Evolutionary conservation across 2,888 invertebrate genomes (phyloP).

Genomic region (Athrips mouffetella): DNA sequence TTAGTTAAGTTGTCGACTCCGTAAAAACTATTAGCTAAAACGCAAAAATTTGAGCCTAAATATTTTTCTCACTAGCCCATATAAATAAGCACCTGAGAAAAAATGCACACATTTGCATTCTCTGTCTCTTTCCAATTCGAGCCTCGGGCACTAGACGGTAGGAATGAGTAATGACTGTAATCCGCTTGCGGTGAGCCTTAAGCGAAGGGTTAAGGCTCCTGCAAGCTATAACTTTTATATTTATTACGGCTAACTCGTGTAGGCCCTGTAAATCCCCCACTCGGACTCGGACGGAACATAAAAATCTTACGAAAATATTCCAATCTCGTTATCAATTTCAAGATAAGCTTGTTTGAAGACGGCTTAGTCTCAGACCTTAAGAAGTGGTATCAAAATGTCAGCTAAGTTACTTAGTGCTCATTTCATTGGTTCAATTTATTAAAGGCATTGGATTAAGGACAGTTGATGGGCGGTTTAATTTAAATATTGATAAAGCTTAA

Average conservation of each 20-base stretch:
- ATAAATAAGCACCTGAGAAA: slow-evolving; percentile 45
- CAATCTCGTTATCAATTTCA: slow-evolving; percentile 11
- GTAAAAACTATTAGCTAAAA: neutral
- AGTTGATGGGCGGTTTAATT: neutral
- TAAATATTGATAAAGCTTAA: no score
- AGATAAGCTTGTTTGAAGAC: slow-evolving; percentile 8
- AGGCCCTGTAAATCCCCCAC: slow-evolving; percentile 46
- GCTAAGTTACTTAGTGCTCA: slow-evolving; percentile 6
- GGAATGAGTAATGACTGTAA: slow-evolving; percentile 74
- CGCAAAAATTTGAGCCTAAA: slow-evolving; percentile 2
- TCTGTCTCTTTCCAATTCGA: slow-evolving; percentile 40
- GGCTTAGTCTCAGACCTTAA: slow-evolving; percentile 1
- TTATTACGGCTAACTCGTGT: slow-evolving; percentile 61
- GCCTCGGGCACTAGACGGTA: slow-evolving; percentile 65
- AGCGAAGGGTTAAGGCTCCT: slow-evolving; percentile 72
- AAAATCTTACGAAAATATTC: slow-evolving; percentile 34
- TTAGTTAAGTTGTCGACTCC: no score
- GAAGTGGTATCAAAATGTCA: slow-evolving; percentile 5
- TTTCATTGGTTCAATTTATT: slow-evolving; percentile 6
- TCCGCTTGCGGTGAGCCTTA: slow-evolving; percentile 73
- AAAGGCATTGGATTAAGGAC: neutral
- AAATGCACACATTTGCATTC: slow-evolving; percentile 50
- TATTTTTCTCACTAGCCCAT: slow-evolving; percentile 18
- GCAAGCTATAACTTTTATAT: slow-evolving; percentile 63
- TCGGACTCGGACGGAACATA: slow-evolving; percentile 43